Evolutionary conservation across 2,113 vertebrate species (phyloP).

Genomic region (Cololabis saira): DNA sequence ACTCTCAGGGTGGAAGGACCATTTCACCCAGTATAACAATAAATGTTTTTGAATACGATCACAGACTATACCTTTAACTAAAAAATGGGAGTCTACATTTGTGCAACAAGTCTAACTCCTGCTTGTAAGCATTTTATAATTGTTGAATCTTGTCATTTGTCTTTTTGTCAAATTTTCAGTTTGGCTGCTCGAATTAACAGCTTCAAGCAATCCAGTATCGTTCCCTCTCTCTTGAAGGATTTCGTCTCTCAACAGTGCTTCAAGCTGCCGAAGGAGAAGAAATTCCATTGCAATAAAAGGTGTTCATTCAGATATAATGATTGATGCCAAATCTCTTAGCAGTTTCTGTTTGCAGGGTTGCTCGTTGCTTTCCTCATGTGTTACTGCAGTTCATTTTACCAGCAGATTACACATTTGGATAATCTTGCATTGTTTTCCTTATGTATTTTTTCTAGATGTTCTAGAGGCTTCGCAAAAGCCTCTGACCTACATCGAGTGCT

Average conservation of each 20-base stretch:
- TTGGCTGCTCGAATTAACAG: constrained; percentile 74
- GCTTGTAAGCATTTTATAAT: background rate
- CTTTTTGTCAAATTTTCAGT: constrained; percentile 61
- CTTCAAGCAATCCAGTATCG: background rate
- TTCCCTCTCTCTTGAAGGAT: constrained; percentile 60
- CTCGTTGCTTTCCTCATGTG: constrained; percentile 2
- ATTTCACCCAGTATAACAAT: no score
- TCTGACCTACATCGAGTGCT: constrained; percentile 68
- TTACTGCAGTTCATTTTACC: constrained; percentile 10
- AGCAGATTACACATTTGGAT: constrained; percentile 25
- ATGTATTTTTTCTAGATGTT: constrained; percentile 64
- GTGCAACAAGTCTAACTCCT: background rate
- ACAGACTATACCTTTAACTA: no score
- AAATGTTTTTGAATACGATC: no score
- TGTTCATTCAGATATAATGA: constrained; percentile 32
- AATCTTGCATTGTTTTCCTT: constrained; percentile 27
- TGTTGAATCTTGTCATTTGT: constrained; percentile 14
- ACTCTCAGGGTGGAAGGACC: no score
- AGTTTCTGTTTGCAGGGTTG: background rate
- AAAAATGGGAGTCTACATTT: no score
- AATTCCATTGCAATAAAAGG: constrained; percentile 59
- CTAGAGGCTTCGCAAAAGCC: constrained; percentile 61
- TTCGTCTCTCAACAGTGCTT: constrained; percentile 66
- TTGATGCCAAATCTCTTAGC: constrained; percentile 22
- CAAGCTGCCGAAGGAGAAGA: constrained; percentile 42